Evolutionary conservation across 2,888 invertebrate genomes (phyloP), one percentile per base, ranked within the genome.

Genomic region (Pyrochroa serraticornis): DNA sequence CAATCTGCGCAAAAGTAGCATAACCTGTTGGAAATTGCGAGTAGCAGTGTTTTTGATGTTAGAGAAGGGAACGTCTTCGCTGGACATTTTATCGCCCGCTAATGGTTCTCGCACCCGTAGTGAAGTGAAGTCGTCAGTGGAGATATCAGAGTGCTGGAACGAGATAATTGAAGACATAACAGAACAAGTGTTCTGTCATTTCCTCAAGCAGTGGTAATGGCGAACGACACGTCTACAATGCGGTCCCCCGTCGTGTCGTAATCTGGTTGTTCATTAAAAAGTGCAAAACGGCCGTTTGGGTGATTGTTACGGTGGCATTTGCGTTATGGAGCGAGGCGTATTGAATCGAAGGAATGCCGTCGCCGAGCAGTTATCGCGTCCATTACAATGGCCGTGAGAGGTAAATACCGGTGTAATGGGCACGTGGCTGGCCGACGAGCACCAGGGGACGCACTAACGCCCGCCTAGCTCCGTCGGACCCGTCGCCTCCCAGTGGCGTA

Each of bases 361-460:
- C 63, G 66, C 63, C 51, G 60, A 58, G 70, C 68, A 68, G 74
- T 73, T 75, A 73, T 71, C 71, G 72, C 68, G 60, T 62, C 74
- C 70, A 74, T 75, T 75, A 68, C 67, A 67, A 70, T 69, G 65
- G 73, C 70, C 72, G 72, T 69, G 70, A 68, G 70, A 68, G 72
- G 74, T 74, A 73, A 74, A 73, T 72, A 71, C 74, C 72, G 68
- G 67, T 72, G 73, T 75, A 75, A 75, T 75, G 73, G 72, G 73
- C 75, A 74, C 75, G 75, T 74, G 76, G 74, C 71, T 66, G 67
- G 64, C 60, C 69, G 74, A 75, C 71, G 74, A 75, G 65, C 73
- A 68, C 65, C 75, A 63, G 61, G 76, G 76, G 75, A 76, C 73
- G 64, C 68, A 66, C 68, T 63, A 64, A 52, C 63, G 61, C 59